Base-by-base conservation (phyloP, 2,888 invertebrate genomes). In the Cephus runcator region DNA sequence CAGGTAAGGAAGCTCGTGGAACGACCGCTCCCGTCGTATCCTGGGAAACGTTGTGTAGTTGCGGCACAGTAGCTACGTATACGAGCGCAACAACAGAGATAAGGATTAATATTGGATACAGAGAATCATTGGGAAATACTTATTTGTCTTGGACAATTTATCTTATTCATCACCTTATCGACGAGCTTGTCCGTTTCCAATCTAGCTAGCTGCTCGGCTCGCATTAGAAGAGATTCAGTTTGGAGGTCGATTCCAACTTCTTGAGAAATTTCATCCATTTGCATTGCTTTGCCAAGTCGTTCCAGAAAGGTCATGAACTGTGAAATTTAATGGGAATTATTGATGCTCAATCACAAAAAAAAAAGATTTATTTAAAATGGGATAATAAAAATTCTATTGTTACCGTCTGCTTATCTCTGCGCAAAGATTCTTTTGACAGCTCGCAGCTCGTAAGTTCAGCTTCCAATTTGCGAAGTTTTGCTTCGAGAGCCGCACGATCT, bases 261-360 rank as follows among this genome's bases (percentile, higher is more conserved):
- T 86, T 95, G 94, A 35, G 96, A 95, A 86, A 97, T 94, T 91
- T 96, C 96, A 88, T 97, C 96, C 94, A 97, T 95, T 91, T 96
- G 96, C 90, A 98, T 93, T 69, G 96, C 95, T 87, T 96, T 94
- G 82, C 96, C 96, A 81, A 98, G 92, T 78, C 96, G 94, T 89
- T 97, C 97, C 90, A 98, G 92, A 92, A 97, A 97, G 86, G 95
- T 95, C 90, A 96, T 94, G 87, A 97, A 95, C 96, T 96, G 92
- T 86, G 93, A 92, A 76, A 84, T 56, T 56, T 56, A 6, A 56
- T 23, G 9, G 56, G 56, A 56, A 23, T 56, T 23, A 56, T 56
- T 56, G 23, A 56, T 9, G 9, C 9, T 23, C 23, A 3, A 23
- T 69, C 73, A 71, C 33, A 36, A 75, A 34, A 69, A 75, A 34